Evolutionary conservation across 1,140 invertebrate species (phyloP).

Genomic region (Platyura marginata): DNA sequence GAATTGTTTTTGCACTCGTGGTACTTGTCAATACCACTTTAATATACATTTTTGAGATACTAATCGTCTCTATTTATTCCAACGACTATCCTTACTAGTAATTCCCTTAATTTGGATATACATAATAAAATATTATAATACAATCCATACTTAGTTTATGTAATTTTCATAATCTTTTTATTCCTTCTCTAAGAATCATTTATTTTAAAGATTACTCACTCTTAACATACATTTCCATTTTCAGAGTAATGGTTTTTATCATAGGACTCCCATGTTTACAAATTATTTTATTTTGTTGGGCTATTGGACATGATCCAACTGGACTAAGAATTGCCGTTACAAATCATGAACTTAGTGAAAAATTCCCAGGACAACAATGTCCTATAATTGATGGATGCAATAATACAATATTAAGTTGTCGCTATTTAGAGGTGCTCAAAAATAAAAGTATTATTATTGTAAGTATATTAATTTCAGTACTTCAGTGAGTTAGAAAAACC

Average conservation of each 20-base stretch:
- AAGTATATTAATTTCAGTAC: constrained; percentile 15
- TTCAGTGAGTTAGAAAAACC: constrained; percentile 8
- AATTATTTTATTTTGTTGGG: constrained; percentile 84
- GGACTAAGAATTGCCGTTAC: constrained; percentile 69
- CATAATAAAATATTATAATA: too few species aligned
- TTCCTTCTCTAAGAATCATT: constrained; percentile 7
- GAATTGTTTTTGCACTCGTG: too few species aligned
- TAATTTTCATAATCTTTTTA: too few species aligned
- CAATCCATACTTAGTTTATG: too few species aligned
- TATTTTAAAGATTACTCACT: constrained; percentile 1
- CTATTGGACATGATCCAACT: constrained; percentile 78
- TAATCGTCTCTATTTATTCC: too few species aligned
- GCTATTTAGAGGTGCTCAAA: constrained; percentile 48
- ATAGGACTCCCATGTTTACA: constrained; percentile 80
- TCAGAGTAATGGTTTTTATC: constrained; percentile 73
- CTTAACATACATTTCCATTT: constrained; percentile 17
- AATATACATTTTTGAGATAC: too few species aligned
- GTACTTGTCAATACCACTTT: too few species aligned
- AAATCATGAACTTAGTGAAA: constrained; percentile 54
- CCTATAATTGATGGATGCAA: constrained; percentile 37
- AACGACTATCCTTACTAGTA: too few species aligned
- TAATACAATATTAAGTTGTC: constrained; percentile 49
- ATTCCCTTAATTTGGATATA: too few species aligned
- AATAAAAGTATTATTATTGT: constrained; percentile 39
- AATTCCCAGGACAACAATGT: constrained; percentile 29